Evolutionary conservation across 1,140 invertebrate species (phyloP), one percentile per base, ranked within the genome.

Genomic region (Ladona fulva): DNA sequence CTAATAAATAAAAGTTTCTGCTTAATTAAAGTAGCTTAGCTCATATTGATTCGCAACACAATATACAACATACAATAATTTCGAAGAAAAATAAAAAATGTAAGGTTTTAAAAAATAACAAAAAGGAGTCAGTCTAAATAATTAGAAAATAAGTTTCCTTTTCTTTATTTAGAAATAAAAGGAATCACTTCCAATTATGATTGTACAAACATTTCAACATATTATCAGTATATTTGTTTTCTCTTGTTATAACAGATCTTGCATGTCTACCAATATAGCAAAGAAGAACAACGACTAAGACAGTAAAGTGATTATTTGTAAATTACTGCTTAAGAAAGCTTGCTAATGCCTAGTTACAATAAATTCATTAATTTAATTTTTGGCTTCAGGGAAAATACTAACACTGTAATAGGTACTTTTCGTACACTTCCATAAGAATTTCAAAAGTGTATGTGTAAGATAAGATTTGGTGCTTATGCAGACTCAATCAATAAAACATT

Each of bases 311-410:
- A 66, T 66, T 66, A 66, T 22, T 66, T 22, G 52, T 66, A 66
- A 66, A 66, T 66, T 66, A 66, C 52, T 66, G 52, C 52, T 66
- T 66, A 66, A 66, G 52, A 66, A 66, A 66, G 52, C 52, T 66
- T 66, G 52, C 52, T 66, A 66, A 66, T 22, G n/a, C 5, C 52
- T 66, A 66, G n/a, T 22, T 66, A 66, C 52, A 66, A 66, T 66
- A 66, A 66, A 66, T 66, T 66, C 52, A 66, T 66, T 66, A 66
- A 66, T 66, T 66, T 66, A 66, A 66, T 66, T 66, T 66, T 66
- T 66, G 52, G 52, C 52, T 66, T 66, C 52, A 66, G 52, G 52
- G 52, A 66, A 66, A 66, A 66, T 66, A 22, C 52, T 66, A 66
- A 66, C n/a, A 16, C 14, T 66, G 52, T 22, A 66, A 66, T 66